A percentile compares a stretch with the other conserved stretches of the same genome.
These are phyloP conservation scores for Sternarchorhynchus goeldii DNA, from an alignment of 2,797 vertebrate genomes.

Conservation along the genomic window DNA sequence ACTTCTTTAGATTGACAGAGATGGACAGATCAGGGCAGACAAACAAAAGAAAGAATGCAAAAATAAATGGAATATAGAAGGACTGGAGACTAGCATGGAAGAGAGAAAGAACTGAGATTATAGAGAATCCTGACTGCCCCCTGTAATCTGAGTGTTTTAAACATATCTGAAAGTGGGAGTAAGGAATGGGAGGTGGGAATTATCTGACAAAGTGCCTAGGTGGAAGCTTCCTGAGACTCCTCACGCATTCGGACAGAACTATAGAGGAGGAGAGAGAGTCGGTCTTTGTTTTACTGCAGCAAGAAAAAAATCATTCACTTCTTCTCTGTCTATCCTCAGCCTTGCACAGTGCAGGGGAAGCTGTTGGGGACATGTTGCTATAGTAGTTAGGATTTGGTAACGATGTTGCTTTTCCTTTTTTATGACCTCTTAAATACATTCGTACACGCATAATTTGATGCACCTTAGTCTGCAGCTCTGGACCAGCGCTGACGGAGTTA, in stretches of 20 bases:
- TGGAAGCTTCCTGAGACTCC: conserved; percentile 3
- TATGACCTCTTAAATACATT: not conserved
- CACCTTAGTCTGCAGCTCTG: not conserved
- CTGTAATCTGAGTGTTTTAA: conserved; percentile 54
- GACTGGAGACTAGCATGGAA: too few species aligned
- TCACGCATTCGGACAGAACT: conserved; percentile 11
- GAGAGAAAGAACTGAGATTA: conserved; percentile 3
- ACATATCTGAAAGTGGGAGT: conserved; percentile 34
- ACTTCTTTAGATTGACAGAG: too few species aligned
- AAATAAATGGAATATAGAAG: too few species aligned
- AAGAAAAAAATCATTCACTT: conserved; percentile 47
- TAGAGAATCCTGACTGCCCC: not conserved
- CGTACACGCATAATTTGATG: not conserved
- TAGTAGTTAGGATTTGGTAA: too few species aligned
- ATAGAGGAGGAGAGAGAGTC: conserved; percentile 20
- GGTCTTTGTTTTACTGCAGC: conserved; percentile 56
- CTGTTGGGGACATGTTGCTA: not conserved
- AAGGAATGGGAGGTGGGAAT: not conserved
- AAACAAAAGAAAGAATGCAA: too few species aligned
- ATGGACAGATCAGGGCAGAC: too few species aligned
- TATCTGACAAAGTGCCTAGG: conserved; percentile 15
- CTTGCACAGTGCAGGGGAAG: not conserved
- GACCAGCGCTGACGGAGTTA: conserved; percentile 27
- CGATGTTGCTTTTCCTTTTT: too few species aligned
- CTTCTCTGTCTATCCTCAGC: conserved; percentile 19